Evolutionary conservation across 2,113 vertebrate genomes (phyloP).

Genomic region (Hyla sarda): DNA sequence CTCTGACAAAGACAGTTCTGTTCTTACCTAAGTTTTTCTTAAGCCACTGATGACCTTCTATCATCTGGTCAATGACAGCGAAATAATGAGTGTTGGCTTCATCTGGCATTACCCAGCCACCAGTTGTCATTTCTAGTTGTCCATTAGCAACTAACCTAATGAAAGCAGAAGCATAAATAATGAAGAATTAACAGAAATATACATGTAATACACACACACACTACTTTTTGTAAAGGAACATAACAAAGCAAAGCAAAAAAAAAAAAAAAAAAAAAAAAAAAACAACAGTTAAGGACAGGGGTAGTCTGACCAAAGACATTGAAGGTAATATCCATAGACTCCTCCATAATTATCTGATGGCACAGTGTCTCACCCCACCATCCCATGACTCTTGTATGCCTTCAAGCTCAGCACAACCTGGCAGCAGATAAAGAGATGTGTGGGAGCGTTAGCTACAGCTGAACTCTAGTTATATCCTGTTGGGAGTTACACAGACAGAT

Average conservation of each 20-base stretch:
- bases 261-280: too few species aligned
- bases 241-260: too few species aligned
- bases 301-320: too few species aligned
- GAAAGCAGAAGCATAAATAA: neutral
- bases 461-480: neutral
- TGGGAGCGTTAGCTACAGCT: neutral
- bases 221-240: too few species aligned
- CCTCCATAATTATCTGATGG: too few species aligned
- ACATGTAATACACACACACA: neutral
- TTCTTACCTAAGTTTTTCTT: constrained; percentile 90
- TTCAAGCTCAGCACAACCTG: neutral
- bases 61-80: constrained; percentile 96
- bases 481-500: neutral
- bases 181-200: neutral
- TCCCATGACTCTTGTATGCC: neutral
- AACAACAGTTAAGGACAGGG: too few species aligned
- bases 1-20: neutral
- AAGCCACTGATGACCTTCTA: constrained; percentile 98
- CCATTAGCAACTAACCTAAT: constrained; percentile 80
- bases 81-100: constrained; percentile 97
- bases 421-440: neutral
- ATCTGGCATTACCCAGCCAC: constrained; percentile 98
- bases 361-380: neutral
- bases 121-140: constrained; percentile 94
- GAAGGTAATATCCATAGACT: too few species aligned